Evolutionary conservation across 2,113 vertebrate genomes (phyloP), one percentile per base, ranked within the genome.

Genomic region (Takifugu flavidus): DNA sequence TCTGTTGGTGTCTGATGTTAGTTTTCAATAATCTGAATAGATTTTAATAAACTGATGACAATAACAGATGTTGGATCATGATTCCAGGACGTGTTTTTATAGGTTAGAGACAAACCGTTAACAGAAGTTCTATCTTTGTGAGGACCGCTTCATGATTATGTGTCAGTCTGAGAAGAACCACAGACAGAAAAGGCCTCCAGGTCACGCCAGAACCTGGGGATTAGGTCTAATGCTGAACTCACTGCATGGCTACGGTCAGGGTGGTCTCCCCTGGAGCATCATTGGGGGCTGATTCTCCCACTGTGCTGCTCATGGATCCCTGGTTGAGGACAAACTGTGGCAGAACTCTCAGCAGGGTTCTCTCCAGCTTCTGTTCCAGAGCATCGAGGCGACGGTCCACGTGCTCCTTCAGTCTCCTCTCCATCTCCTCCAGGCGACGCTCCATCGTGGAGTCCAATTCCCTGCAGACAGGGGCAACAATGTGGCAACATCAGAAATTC

Each of bases 351-450:
- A 75, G 64, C 53, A 92, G 72, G 0, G 75, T 75, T 26, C 58
- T 60, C 77, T 92, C 87, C 56, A 92, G 75, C 29, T 86, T 87
- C 65, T 81, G 79, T 85, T 92, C 87, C 67, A 92, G 85, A 53
- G 87, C 86, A 2, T 90, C 89, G 55, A 92, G 72, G 1, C 90
- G 88, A 0, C 66, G 71, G 79, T 92, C 90, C 65, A 92, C 64
- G 39, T 91, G 89, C 75, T 90, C 84, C 80, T 79, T 91, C 72
- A 92, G 74, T 63, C 90, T 73, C 51, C 4, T 53, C 77, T 92
- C 91, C 90, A 92, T 90, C 67, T 91, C 82, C 25, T 88, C 80
- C 70, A 92, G 82, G 2, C 83, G 83, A 0, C 61, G 86, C 72
- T 89, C 88, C 86, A 91, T 75, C 27, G 59, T 63, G 13, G 78